These are phyloP conservation scores for Chelmon rostratus DNA, from an alignment of 2,797 vertebrate genomes.

Conservation along the genomic window DNA sequence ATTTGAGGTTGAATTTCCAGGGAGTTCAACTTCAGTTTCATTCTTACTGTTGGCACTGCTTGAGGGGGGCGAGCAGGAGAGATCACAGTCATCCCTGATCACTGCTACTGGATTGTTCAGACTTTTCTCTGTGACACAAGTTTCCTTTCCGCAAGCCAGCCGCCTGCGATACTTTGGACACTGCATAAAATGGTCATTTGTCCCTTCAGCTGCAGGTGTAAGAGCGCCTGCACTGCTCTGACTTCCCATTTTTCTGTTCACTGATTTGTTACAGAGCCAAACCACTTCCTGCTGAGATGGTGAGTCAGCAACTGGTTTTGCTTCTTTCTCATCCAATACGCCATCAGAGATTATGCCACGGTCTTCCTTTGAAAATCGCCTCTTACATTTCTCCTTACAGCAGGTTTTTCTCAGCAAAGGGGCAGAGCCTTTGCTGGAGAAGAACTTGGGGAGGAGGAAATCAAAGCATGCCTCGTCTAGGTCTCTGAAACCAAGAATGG, in stretches of 20 bases:
- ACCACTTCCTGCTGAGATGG: slow-evolving; percentile 76
- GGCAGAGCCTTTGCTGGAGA: slow-evolving; percentile 80
- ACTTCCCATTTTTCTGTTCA: slow-evolving; percentile 57
- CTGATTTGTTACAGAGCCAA: slow-evolving; percentile 61
- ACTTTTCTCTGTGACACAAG: slow-evolving; percentile 52
- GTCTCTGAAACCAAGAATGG: slow-evolving; percentile 91
- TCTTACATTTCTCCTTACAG: slow-evolving; percentile 84
- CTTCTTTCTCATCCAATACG: slow-evolving; percentile 77
- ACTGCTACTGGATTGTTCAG: slow-evolving; percentile 20
- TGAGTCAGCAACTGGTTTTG: slow-evolving; percentile 79
- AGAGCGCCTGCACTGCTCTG: slow-evolving; percentile 28
- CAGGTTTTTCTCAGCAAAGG: slow-evolving; percentile 84
- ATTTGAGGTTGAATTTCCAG: slow-evolving; percentile 26
- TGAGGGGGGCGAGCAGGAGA: slow-evolving; percentile 38
- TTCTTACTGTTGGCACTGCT: slow-evolving; percentile 43
- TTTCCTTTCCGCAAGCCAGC: slow-evolving; percentile 88
- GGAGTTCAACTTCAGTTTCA: slow-evolving; percentile 22
- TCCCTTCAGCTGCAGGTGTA: slow-evolving; percentile 54
- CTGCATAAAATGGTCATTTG: slow-evolving; percentile 77
- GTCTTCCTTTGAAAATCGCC: slow-evolving; percentile 33
- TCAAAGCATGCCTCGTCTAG: slow-evolving; percentile 95
- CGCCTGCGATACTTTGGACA: slow-evolving; percentile 96
- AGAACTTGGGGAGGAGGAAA: slow-evolving; percentile 93
- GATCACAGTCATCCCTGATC: slow-evolving; percentile 39
- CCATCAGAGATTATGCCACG: slow-evolving; percentile 40